phyloP scores from a whole-genome alignment of 2,888 invertebrate genomes.

The Agriopis aurantiaria region DNA sequence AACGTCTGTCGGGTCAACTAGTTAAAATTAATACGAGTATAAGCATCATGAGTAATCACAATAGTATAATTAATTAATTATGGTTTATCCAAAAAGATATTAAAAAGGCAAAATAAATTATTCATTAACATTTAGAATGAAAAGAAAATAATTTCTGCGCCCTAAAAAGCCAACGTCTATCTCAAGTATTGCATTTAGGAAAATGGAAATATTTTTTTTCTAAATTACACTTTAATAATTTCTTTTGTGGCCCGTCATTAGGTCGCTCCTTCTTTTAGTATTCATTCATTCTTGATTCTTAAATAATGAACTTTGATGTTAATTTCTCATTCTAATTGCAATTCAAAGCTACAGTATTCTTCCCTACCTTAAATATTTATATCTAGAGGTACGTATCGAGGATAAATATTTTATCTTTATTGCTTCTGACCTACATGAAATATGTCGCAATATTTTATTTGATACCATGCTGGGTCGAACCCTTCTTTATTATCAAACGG shows the following conservation, averaged over 20 bases:
- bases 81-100: no score
- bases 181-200: conserved; percentile 19
- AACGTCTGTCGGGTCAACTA: no score
- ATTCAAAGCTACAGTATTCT: conserved; percentile 5
- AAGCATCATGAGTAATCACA: neutral
- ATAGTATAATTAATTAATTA: no score
- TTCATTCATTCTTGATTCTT: conserved; percentile 30
- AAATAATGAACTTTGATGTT: conserved; percentile 33
- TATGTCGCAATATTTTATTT: conserved; percentile 7
- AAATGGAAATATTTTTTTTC: conserved; percentile 43
- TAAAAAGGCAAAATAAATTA: neutral
- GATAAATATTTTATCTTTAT: conserved; percentile 3
- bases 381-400: neutral
- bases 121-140: conserved; percentile 3
- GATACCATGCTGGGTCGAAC: conserved; percentile 5
- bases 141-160: conserved; percentile 23
- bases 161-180: conserved; percentile 11
- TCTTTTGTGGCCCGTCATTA: conserved; percentile 47
- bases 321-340: conserved; percentile 13
- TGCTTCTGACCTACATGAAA: neutral
- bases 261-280: conserved; percentile 43
- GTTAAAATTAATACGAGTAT: no score
- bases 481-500: no score
- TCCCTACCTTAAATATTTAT: neutral
- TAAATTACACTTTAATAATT: conserved; percentile 46